These are phyloP conservation scores for Nezara viridula DNA, from an alignment of 2,888 invertebrate species.

Conservation along the genomic window DNA sequence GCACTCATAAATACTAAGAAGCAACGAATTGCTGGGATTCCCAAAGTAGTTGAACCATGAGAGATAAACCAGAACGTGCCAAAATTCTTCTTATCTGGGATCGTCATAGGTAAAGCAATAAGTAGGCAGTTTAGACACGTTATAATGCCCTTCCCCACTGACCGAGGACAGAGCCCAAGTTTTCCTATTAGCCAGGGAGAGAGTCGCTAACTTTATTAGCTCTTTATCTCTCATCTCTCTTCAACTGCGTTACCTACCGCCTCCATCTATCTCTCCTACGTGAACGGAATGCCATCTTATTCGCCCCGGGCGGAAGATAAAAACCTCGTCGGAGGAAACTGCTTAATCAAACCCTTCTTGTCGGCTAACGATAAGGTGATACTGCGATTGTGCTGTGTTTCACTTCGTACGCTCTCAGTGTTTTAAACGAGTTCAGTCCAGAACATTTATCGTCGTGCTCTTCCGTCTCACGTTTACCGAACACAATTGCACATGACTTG, in stretches of 20 bases:
- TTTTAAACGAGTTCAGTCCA: background rate
- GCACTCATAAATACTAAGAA: background rate
- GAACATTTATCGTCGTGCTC: background rate
- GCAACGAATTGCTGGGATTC: background rate
- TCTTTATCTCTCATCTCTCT: constrained; percentile 56
- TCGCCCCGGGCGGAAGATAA: background rate
- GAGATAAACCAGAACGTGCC: background rate
- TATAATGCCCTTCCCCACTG: background rate
- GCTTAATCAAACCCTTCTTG: constrained; percentile 46
- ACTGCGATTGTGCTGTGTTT: background rate
- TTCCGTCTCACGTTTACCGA: background rate
- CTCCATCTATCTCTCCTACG: constrained; percentile 50
- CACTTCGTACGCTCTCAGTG: constrained; percentile 19
- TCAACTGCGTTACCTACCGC: constrained; percentile 14
- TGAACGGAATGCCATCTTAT: constrained; percentile 47
- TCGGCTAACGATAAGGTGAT: constrained; percentile 29
- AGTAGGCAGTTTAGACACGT: background rate
- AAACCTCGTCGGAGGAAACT: constrained; percentile 6
- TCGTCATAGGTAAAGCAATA: background rate
- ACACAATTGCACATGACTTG: background rate
- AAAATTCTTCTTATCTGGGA: background rate
- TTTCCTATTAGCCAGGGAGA: constrained; percentile 35
- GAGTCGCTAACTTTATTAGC: constrained; percentile 50
- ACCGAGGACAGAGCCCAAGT: constrained; percentile 20
- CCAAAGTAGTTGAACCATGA: background rate